A percentile compares a stretch with the other conserved stretches of the same genome.
phyloP scores from a whole-genome alignment of 2,113 vertebrate species.

The Artemisiospiza belli region DNA sequence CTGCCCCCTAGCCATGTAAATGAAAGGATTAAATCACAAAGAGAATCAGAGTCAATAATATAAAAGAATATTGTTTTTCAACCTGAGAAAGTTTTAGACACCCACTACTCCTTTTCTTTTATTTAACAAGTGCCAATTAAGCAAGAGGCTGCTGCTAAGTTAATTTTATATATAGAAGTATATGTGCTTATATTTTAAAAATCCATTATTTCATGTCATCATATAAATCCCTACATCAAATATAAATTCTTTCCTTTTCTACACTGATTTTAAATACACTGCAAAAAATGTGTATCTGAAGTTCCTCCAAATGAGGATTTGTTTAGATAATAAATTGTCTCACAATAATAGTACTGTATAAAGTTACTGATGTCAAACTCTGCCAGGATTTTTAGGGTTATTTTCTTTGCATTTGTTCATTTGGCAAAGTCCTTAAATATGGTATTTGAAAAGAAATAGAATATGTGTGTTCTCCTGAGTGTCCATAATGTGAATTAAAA shows the following conservation, averaged over 20 bases:
- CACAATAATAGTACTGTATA: neutral
- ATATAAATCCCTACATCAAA: neutral
- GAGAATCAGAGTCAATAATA: neutral
- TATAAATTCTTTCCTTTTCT: neutral
- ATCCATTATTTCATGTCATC: neutral
- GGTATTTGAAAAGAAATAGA: neutral
- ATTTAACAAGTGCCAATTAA: neutral
- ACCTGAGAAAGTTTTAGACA: neutral
- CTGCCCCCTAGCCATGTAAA: neutral
- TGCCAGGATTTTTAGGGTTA: neutral
- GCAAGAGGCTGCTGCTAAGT: neutral
- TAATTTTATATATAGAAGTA: neutral
- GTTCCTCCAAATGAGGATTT: neutral
- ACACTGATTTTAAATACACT: neutral
- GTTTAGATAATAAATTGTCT: neutral
- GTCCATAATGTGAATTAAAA: neutral
- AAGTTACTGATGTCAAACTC: neutral
- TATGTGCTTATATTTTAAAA: neutral
- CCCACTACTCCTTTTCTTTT: neutral
- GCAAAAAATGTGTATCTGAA: neutral
- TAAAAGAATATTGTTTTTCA: neutral
- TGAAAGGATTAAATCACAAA: slow-evolving; percentile 1
- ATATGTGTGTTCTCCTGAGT: neutral
- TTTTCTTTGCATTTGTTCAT: neutral
- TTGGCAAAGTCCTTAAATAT: neutral